phyloP scores from a whole-genome alignment of 2,797 vertebrate genomes.

The Huso huso region DNA sequence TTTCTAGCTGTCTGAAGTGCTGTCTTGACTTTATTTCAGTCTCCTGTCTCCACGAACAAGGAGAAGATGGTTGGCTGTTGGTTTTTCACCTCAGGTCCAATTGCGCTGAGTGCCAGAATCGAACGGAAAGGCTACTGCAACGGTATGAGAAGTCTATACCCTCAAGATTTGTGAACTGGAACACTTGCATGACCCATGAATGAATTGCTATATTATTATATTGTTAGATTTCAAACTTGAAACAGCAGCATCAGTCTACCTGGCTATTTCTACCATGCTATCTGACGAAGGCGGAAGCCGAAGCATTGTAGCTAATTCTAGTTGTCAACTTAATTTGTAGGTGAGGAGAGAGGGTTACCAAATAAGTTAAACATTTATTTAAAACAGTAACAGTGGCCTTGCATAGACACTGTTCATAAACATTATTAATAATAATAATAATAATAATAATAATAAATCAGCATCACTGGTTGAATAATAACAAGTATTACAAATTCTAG shows the following conservation, averaged over 20 bases:
- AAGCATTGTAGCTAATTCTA: no score
- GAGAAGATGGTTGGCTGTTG: conserved; percentile 73
- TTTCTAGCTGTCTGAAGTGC: neutral
- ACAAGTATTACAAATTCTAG: conserved; percentile 30
- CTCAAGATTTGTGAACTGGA: conserved; percentile 19
- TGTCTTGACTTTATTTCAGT: conserved; percentile 43
- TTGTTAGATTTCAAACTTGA: no score
- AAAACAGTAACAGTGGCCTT: no score
- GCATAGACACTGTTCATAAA: no score
- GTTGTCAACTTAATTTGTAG: no score
- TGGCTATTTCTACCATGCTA: no score
- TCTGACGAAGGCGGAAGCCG: no score
- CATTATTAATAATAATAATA: conserved; percentile 2
- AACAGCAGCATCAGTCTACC: no score
- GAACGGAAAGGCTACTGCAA: conserved; percentile 71
- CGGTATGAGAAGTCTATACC: conserved; percentile 46
- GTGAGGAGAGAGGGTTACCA: no score
- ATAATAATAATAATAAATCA: no score
- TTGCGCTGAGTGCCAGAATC: conserved; percentile 70
- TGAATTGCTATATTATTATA: no score
- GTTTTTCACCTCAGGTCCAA: conserved; percentile 68
- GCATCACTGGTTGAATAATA: conserved; percentile 10
- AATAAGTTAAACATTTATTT: no score
- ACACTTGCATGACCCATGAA: conserved; percentile 16
- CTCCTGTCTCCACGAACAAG: conserved; percentile 55